Evolutionary conservation across 2,888 invertebrate species (phyloP).

Genomic region (Philonicus albiceps): DNA sequence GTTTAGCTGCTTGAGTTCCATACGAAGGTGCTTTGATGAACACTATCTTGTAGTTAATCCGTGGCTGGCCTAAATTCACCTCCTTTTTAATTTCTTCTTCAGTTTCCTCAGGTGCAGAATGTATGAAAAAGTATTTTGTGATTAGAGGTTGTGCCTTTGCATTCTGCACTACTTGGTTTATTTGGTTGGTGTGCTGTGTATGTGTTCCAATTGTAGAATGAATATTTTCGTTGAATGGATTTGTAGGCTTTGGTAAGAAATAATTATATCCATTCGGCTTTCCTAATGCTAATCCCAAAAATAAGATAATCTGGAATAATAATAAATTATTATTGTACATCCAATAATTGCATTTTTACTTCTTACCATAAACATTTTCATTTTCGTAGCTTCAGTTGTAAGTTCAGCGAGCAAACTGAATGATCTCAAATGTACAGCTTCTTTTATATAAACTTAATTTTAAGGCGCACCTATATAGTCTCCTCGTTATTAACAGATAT

Average conservation of each 20-base stretch:
- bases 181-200: background rate
- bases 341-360: background rate
- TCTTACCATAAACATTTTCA: background rate
- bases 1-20: background rate
- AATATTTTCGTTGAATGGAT: background rate
- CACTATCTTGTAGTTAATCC: conserved; percentile 26
- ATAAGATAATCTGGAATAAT: background rate
- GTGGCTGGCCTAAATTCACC: conserved; percentile 41
- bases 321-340: background rate
- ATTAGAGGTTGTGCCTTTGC: conserved; percentile 39
- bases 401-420: background rate
- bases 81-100: conserved; percentile 39
- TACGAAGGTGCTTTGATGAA: conserved; percentile 31
- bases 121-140: conserved; percentile 49
- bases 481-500: background rate
- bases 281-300: background rate
- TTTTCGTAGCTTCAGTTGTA: background rate
- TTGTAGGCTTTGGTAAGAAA: background rate
- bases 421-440: background rate
- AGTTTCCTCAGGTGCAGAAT: conserved; percentile 49
- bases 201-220: background rate
- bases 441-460: background rate
- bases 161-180: background rate
- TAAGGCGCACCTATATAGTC: background rate
- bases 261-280: background rate